Conservation (phyloP, 2,113 vertebrate genomes). For the Tragelaphus strepsiceros region DNA sequence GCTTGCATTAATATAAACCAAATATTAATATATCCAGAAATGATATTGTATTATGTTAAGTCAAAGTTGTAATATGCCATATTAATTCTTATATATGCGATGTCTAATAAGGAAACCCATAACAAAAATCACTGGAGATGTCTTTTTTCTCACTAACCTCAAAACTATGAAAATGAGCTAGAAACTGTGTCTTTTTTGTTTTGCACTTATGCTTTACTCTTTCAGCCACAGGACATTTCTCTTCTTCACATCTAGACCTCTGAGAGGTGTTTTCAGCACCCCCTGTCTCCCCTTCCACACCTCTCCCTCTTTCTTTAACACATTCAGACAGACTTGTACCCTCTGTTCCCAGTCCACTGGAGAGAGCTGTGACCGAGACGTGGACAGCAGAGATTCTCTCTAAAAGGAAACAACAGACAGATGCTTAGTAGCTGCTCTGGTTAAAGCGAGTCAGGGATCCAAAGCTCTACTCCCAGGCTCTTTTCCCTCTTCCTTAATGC, state of each 20-base stretch:
- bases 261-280: background rate
- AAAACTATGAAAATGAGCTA: background rate
- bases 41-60: background rate
- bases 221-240: accelerated
- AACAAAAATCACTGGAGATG: background rate
- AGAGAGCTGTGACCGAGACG: background rate
- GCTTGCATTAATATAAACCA: background rate
- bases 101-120: background rate
- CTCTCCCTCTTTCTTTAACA: background rate
- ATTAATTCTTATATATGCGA: background rate
- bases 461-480: background rate
- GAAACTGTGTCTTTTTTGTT: background rate
- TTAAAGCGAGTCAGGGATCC: background rate
- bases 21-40: background rate
- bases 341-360: background rate
- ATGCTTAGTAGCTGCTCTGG: background rate
- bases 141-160: background rate
- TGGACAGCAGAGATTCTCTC: background rate
- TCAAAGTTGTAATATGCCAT: background rate
- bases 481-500: background rate
- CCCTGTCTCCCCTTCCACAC: too few relatives aligned
- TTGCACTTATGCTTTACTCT: background rate
- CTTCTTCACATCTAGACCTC: background rate
- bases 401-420: background rate
- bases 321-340: background rate